A percentile compares a stretch with the other conserved stretches of the same genome.
phyloP scores from a whole-genome alignment of 2,113 vertebrate species.

The Varanus salvator region DNA sequence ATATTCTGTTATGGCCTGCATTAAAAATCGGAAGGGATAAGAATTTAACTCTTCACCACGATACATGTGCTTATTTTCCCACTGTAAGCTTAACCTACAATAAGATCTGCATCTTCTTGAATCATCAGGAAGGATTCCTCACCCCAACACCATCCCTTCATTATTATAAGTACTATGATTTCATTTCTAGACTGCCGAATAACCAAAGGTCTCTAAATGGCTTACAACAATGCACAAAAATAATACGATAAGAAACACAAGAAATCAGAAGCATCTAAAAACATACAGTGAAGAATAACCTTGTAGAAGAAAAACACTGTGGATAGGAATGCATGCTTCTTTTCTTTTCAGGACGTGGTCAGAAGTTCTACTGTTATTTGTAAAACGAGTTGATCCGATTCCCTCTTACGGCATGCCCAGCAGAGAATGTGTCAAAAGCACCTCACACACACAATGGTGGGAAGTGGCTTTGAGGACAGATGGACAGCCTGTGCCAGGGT shows the following conservation, averaged over 20 bases:
- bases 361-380: not conserved
- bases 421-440: not conserved
- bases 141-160: no score
- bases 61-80: not conserved
- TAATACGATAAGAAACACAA: no score
- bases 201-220: no score
- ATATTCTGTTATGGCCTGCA: not conserved
- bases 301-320: no score
- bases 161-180: no score
- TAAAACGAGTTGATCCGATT: not conserved
- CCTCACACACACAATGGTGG: not conserved
- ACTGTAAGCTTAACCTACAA: constrained; percentile 16
- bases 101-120: not conserved
- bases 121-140: not conserved
- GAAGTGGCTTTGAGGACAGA: not conserved
- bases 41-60: constrained; percentile 14
- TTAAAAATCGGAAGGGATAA: not conserved
- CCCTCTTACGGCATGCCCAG: not conserved
- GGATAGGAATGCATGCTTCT: no score
- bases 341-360: not conserved
- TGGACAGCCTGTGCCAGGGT: not conserved
- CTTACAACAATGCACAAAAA: no score
- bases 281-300: no score
- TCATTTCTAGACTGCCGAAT: no score
- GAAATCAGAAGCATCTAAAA: no score